phyloP scores from a whole-genome alignment of 1,140 invertebrate genomes.

The Trinorchestia longiramus region DNA sequence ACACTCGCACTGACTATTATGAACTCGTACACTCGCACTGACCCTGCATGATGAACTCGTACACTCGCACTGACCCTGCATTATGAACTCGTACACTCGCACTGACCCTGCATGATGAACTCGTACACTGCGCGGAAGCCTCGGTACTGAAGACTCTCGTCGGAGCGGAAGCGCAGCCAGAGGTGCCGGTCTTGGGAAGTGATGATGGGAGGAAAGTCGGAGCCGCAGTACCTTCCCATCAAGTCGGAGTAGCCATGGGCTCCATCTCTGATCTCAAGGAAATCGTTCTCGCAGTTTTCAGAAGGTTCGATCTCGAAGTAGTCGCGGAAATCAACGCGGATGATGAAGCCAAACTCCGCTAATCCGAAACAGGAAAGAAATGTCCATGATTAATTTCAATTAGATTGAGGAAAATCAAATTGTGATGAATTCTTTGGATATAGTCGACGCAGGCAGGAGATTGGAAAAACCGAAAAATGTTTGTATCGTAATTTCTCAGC shows the following conservation, averaged over 20 bases:
- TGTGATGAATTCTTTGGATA: not conserved
- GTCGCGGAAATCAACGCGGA: conserved; percentile 86
- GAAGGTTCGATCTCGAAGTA: conserved; percentile 83
- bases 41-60: conserved; percentile 75
- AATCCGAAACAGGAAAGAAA: not conserved
- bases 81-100: conserved; percentile 77
- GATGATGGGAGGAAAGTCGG: conserved; percentile 82
- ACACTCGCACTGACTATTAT: conserved; percentile 71
- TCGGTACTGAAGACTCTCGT: conserved; percentile 84
- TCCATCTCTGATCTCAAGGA: conserved; percentile 80
- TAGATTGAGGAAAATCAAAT: not conserved
- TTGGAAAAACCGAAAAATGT: not conserved
- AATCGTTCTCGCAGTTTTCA: conserved; percentile 84
- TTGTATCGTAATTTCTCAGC: not conserved
- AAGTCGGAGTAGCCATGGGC: conserved; percentile 85
- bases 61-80: conserved; percentile 73
- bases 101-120: conserved; percentile 73
- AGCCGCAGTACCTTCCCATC: conserved; percentile 80
- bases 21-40: conserved; percentile 70
- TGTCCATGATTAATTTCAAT: not conserved
- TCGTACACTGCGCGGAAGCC: conserved; percentile 86
- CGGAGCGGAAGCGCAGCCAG: conserved; percentile 87
- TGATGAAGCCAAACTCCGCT: conserved; percentile 75
- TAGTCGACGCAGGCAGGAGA: not conserved
- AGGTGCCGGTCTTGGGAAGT: conserved; percentile 82